These are phyloP conservation scores for Caerostris extrusa DNA, from an alignment of 1,140 invertebrate species.

Conservation along the genomic window DNA sequence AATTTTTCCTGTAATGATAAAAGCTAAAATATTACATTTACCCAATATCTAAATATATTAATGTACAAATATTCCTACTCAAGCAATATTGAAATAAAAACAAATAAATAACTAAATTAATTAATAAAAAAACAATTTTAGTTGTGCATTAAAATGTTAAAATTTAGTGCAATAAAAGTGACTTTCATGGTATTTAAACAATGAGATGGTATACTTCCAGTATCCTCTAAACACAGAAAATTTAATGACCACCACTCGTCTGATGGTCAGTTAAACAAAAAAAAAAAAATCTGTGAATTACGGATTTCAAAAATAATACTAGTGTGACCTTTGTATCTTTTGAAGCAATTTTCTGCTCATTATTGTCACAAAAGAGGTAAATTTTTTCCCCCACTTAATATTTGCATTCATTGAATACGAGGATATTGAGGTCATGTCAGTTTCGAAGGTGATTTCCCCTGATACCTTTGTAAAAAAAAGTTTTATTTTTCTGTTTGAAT, in stretches of 20 bases:
- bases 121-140: too few relatives aligned
- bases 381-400: not conserved
- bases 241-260: not conserved
- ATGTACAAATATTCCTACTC: too few relatives aligned
- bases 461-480: not conserved
- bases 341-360: conserved; percentile 12
- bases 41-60: too few relatives aligned
- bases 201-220: not conserved
- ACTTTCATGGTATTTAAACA: too few relatives aligned
- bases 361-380: conserved; percentile 6
- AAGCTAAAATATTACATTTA: too few relatives aligned
- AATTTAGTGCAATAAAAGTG: too few relatives aligned
- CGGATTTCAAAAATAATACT: conserved; percentile 5
- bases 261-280: not conserved
- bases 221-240: not conserved
- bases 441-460: not conserved
- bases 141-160: too few relatives aligned
- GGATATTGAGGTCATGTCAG: not conserved
- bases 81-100: too few relatives aligned
- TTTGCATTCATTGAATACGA: not conserved
- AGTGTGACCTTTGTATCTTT: not conserved
- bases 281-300: not conserved
- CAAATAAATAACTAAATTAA: too few relatives aligned
- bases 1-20: too few relatives aligned
- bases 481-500: not conserved